These are phyloP conservation scores for Drosophila diplacantha DNA, from an alignment of 2,888 invertebrate genomes.

Conservation along the genomic window DNA sequence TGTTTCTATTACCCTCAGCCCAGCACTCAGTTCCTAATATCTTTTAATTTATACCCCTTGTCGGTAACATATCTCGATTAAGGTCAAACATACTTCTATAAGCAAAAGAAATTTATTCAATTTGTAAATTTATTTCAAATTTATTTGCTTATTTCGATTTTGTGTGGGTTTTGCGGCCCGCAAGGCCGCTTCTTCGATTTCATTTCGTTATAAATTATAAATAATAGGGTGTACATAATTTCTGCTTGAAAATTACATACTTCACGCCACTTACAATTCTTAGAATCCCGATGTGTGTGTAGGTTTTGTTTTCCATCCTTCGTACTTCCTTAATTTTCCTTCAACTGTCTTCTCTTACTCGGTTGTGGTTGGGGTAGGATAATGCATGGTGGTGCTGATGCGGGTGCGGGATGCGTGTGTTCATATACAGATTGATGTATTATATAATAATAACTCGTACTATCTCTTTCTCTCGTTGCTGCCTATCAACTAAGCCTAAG, in stretches of 20 bases:
- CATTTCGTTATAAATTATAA: constrained; percentile 39
- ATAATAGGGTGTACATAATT: constrained; percentile 33
- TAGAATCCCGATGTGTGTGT: constrained; percentile 37
- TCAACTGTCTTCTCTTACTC: not conserved
- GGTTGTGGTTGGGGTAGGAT: not conserved
- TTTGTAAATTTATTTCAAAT: constrained; percentile 45
- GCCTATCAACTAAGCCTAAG: constrained; percentile 58
- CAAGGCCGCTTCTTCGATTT: constrained; percentile 27
- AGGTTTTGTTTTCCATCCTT: not conserved
- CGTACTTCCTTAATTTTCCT: not conserved
- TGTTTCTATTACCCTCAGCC: no score
- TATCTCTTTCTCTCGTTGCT: not conserved
- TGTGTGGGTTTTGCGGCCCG: constrained; percentile 21
- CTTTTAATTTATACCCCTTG: not conserved
- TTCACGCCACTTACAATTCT: constrained; percentile 38
- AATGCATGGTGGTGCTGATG: constrained; percentile 22
- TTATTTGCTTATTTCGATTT: constrained; percentile 41
- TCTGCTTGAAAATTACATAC: constrained; percentile 55
- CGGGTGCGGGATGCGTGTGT: constrained; percentile 20
- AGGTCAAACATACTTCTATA: not conserved
- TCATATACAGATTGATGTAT: constrained; percentile 55
- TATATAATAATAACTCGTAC: constrained; percentile 67
- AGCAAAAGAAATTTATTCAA: not conserved
- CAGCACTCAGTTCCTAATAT: no score
- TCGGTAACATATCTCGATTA: not conserved